phyloP scores from a whole-genome alignment of 2,797 vertebrate species.

The Danionella dracula region DNA sequence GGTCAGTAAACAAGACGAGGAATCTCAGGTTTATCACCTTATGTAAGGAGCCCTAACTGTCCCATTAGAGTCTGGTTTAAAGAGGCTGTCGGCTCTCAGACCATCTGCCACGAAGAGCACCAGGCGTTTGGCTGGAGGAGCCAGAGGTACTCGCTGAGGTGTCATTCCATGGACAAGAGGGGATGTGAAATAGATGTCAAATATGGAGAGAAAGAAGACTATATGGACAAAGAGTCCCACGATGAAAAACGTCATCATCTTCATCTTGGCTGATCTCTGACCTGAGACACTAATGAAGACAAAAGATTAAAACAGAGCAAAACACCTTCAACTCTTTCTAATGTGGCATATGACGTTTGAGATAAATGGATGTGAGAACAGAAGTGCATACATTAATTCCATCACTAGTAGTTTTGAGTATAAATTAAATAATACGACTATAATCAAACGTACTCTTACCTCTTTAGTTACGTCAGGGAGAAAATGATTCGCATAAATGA shows the following conservation, averaged over 20 bases:
- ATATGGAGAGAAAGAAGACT: constrained; percentile 91
- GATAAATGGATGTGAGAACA: no score
- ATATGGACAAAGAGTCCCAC: constrained; percentile 84
- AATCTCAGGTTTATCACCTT: constrained; percentile 64
- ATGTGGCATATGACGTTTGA: no score
- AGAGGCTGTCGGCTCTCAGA: constrained; percentile 85
- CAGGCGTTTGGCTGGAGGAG: constrained; percentile 82
- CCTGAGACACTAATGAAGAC: neutral
- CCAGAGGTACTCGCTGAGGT: constrained; percentile 72
- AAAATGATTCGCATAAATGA: neutral
- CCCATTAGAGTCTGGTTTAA: constrained; percentile 61
- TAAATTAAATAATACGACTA: neutral
- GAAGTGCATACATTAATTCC: no score
- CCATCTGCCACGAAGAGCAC: constrained; percentile 91
- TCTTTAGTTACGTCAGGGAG: neutral
- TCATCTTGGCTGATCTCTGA: constrained; percentile 55
- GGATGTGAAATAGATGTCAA: constrained; percentile 98
- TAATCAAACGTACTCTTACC: neutral
- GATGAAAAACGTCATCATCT: constrained; percentile 75
- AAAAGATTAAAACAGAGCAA: neutral
- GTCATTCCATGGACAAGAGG: constrained; percentile 94
- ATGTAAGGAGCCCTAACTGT: constrained; percentile 76
- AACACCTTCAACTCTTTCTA: neutral
- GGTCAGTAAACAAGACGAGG: neutral
- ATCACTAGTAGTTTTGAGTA: neutral